Base-by-base conservation (phyloP, 2,113 vertebrate genomes). In the Vimba vimba region DNA sequence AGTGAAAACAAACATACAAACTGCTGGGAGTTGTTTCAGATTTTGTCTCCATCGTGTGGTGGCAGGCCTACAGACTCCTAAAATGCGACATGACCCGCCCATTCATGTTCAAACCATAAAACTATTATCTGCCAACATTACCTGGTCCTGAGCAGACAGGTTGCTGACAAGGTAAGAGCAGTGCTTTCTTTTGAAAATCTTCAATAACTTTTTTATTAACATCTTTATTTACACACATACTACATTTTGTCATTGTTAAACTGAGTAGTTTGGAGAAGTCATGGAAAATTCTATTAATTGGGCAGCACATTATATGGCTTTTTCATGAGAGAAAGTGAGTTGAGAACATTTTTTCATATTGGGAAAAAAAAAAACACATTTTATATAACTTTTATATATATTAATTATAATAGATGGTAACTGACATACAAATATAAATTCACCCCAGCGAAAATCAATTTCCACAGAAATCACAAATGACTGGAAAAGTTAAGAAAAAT, bases 1-100 rank as follows among this genome's bases (percentile, higher is more conserved):
- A 9, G 43, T 9, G 8, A 43, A 43, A 43, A 39, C 9, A 71
- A 23, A 71, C 30, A 77, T 47, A 50, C 13, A 73, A 50, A 5
- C 60, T 11, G 2, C 27, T 6, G 2, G 2, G 30, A 21, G 7
- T 59, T 36, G 19, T 39, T 73, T n/a, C 19, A 68, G 71, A 71
- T 21, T 87, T 64, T 85, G 86, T 85, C 82, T 81, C 86, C 83
- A 47, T 85, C 86, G 25, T 87, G 82, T 85, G 86, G 82, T 55
- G 23, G 64, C 23, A 50, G 59, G 74, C 47, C 45, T 52, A 50
- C 11, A 59, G 4, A 57, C 23, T 60, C 55, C 13, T 10, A 47
- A 83, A 57, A 73, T 27, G 27, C 17, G 1, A 60, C 52, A 71
- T 10, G n/a, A 55, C n/a, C 84, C 62, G 64, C 76, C 76, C 76